phyloP scores from a whole-genome alignment of 1,140 invertebrate genomes.

The Drosophila equinoxialis region DNA sequence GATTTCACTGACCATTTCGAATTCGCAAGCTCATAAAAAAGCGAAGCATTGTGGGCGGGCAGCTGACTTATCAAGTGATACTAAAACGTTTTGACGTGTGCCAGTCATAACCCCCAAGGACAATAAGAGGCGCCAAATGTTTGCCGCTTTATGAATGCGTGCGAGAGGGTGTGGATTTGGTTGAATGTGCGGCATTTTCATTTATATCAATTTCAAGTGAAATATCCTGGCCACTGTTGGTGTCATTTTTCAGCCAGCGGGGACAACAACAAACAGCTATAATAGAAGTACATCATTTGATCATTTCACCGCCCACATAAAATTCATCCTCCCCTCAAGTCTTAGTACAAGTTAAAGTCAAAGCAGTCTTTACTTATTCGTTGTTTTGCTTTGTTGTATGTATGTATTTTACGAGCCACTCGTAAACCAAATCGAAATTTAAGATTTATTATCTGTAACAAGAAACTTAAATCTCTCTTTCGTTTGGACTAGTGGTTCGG shows the following conservation, averaged over 20 bases:
- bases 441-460: constrained; percentile 76
- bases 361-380: constrained; percentile 18
- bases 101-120: constrained; percentile 48
- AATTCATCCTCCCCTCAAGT: not conserved
- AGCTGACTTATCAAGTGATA: constrained; percentile 68
- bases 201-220: constrained; percentile 71
- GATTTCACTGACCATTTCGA: constrained; percentile 18
- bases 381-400: constrained; percentile 54
- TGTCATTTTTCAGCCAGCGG: constrained; percentile 61
- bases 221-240: constrained; percentile 20
- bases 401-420: constrained; percentile 63
- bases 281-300: constrained; percentile 48
- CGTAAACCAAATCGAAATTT: constrained; percentile 73
- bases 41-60: constrained; percentile 27
- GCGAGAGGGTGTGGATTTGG: not conserved
- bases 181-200: constrained; percentile 44
- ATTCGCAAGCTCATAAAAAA: constrained; percentile 43
- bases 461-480: constrained; percentile 63
- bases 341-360: constrained; percentile 14
- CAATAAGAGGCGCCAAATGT: constrained; percentile 51
- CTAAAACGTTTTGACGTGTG: constrained; percentile 64
- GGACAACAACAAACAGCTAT: constrained; percentile 17
- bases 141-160: constrained; percentile 47
- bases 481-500: constrained; percentile 12
- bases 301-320: constrained; percentile 36